Evolutionary conservation across 2,797 vertebrate genomes (phyloP).

Genomic region (Mormyrops attenuatus): DNA sequence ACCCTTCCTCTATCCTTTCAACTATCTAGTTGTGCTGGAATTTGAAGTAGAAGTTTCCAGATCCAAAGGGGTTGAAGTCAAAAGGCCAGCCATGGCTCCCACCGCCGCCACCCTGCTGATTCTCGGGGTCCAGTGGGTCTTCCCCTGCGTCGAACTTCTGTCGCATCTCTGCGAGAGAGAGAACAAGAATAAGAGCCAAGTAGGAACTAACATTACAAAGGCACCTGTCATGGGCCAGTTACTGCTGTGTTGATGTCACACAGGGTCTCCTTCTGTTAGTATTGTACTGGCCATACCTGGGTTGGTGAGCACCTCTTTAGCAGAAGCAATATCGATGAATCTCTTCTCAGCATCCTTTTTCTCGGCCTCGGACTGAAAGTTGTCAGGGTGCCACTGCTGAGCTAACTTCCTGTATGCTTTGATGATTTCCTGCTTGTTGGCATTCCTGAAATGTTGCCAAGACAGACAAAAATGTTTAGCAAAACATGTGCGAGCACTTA

Average conservation of each 20-base stretch:
- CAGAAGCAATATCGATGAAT: slow-evolving; percentile 77
- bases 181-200: neutral
- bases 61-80: slow-evolving; percentile 76
- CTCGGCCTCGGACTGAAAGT: slow-evolving; percentile 72
- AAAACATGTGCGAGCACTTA: neutral
- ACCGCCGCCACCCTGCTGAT: slow-evolving; percentile 64
- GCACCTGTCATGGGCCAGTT: neutral
- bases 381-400: slow-evolving; percentile 80
- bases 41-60: slow-evolving; percentile 76
- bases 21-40: slow-evolving; percentile 68
- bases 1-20: slow-evolving; percentile 19
- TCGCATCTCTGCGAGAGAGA: slow-evolving; percentile 64
- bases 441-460: slow-evolving; percentile 49
- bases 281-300: slow-evolving; percentile 55
- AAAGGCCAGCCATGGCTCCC: slow-evolving; percentile 70
- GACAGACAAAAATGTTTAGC: neutral
- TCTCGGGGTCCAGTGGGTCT: slow-evolving; percentile 76
- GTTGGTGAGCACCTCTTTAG: slow-evolving; percentile 77
- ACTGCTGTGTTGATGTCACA: neutral
- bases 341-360: slow-evolving; percentile 77
- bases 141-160: slow-evolving; percentile 77
- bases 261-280: neutral
- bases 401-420: slow-evolving; percentile 81
- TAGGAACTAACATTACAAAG: neutral
- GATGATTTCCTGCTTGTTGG: slow-evolving; percentile 78